Conservation (phyloP, 2,888 invertebrate species). For the Diaprepes abbreviatus region DNA sequence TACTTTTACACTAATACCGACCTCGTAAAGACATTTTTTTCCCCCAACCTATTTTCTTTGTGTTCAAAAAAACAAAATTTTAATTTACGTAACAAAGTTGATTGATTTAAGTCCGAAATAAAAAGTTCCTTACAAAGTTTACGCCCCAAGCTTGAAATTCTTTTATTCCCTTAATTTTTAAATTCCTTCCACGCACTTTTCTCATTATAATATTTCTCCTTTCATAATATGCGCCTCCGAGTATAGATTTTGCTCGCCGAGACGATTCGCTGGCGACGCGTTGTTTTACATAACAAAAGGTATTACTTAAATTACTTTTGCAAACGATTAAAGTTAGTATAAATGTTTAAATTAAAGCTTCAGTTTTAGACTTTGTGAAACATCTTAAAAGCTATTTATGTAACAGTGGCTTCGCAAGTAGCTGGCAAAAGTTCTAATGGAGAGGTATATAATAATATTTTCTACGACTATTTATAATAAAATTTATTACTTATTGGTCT, state of each 20-base stretch:
- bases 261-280: conserved; percentile 38
- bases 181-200: conserved; percentile 6
- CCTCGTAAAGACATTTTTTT: no score
- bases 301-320: conserved; percentile 39
- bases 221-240: conserved; percentile 16
- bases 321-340: conserved; percentile 32
- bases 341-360: neutral
- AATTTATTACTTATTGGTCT: no score
- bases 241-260: conserved; percentile 31
- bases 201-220: conserved; percentile 33
- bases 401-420: no score
- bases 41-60: no score
- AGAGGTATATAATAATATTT: no score
- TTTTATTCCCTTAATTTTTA: conserved; percentile 8
- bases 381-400: neutral
- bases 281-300: conserved; percentile 38
- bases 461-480: no score
- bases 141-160: neutral
- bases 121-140: no score
- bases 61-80: no score
- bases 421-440: no score
- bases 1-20: no score
- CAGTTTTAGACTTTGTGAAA: neutral
- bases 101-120: no score
- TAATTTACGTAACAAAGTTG: no score